phyloP scores from a whole-genome alignment of 2,797 vertebrate genomes.

The Acrossocheilus wenchowensis region DNA sequence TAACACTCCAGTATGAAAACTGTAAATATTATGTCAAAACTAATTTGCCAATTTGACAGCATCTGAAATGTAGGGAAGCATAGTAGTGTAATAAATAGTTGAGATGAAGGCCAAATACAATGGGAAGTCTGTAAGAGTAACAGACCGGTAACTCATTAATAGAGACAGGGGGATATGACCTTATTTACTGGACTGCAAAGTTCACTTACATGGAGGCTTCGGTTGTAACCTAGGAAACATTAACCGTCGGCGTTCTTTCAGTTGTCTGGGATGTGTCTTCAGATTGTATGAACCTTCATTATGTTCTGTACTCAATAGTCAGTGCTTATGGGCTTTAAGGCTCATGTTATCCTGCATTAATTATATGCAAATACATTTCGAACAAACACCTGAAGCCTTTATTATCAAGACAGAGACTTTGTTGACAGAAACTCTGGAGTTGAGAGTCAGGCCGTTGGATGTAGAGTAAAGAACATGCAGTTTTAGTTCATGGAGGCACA shows the following conservation, averaged over 20 bases:
- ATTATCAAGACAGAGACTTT: not conserved
- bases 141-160: slow-evolving; percentile 62
- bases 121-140: not conserved
- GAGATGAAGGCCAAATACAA: not conserved
- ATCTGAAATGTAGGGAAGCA: not conserved
- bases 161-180: slow-evolving; percentile 68
- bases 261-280: slow-evolving; percentile 42
- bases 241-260: slow-evolving; percentile 50
- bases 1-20: not conserved
- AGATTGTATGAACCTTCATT: not conserved
- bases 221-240: slow-evolving; percentile 73
- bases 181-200: slow-evolving; percentile 71
- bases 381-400: not conserved
- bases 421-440: not conserved
- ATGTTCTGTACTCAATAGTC: not conserved
- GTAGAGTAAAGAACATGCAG: not conserved
- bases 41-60: too few relatives aligned
- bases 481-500: not conserved
- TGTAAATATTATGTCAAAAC: not conserved
- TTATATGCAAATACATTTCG: not conserved
- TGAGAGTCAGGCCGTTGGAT: not conserved
- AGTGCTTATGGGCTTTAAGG: not conserved
- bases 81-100: not conserved
- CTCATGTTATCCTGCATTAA: not conserved
- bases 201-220: slow-evolving; percentile 67